Evolutionary conservation across 92 coral and sea anemone genomes (phyloP).

Genomic region (Actinostola sp.): DNA sequence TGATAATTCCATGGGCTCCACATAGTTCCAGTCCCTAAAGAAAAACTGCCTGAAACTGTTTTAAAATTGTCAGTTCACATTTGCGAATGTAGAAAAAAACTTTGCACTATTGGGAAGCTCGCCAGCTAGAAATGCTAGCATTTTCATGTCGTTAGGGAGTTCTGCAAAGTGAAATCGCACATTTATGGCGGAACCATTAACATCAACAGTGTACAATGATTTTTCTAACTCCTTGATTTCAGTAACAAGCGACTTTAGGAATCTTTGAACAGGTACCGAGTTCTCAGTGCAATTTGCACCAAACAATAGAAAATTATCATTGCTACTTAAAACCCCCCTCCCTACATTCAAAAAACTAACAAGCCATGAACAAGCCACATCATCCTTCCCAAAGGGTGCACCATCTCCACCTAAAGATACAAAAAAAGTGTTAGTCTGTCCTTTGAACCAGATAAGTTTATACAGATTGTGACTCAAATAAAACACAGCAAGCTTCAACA

Average conservation of each 20-base stretch:
- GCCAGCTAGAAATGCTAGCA: conserved; percentile 46
- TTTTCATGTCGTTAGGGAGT: conserved; percentile 59
- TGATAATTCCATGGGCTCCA: conserved; percentile 33
- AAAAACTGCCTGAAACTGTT: conserved; percentile 45
- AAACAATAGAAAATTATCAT: conserved; percentile 49
- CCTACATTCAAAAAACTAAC: conserved; percentile 47
- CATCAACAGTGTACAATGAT: conserved; percentile 22
- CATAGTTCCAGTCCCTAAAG: conserved; percentile 4
- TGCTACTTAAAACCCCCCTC: conserved; percentile 40
- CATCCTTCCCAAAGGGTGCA: conserved; percentile 54
- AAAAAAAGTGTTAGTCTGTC: conserved; percentile 9
- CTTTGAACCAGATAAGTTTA: conserved; percentile 23
- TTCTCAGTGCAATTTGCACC: conserved; percentile 55
- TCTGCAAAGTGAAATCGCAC: conserved; percentile 42
- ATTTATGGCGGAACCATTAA: conserved; percentile 20
- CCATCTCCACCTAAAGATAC: conserved; percentile 56
- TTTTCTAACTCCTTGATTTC: conserved; percentile 28
- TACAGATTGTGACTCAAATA: conserved; percentile 20
- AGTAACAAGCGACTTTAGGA: conserved; percentile 11
- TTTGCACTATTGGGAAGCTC: conserved; percentile 36
- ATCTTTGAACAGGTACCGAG: conserved; percentile 25
- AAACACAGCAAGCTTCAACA: conserved; percentile 31
- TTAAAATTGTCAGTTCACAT: conserved; percentile 42
- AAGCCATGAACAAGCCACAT: conserved; percentile 41
- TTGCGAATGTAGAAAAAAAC: conserved; percentile 61